phyloP scores from a whole-genome alignment of 1,140 invertebrate genomes.

The Stegodyphus mimosarum region DNA sequence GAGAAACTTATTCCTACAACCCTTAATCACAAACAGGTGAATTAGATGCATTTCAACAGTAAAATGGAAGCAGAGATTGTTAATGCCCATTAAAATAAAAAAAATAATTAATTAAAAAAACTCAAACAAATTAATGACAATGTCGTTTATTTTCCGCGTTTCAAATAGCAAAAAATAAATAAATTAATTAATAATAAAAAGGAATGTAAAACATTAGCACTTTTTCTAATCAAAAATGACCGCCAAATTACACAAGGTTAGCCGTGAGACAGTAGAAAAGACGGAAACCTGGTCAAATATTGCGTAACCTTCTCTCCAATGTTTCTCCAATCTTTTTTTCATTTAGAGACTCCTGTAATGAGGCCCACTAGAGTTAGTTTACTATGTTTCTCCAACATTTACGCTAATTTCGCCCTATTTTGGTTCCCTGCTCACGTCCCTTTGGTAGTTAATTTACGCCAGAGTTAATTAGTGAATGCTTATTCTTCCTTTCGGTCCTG shows the following conservation, averaged over 20 bases:
- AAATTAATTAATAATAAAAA: no score
- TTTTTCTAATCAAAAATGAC: background rate
- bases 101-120: no score
- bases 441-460: constrained; percentile 26
- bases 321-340: constrained; percentile 28
- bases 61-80: no score
- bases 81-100: no score
- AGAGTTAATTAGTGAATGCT: constrained; percentile 26
- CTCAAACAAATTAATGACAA: no score
- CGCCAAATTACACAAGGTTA: constrained; percentile 32
- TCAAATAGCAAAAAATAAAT: no score
- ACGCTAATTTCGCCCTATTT: constrained; percentile 1
- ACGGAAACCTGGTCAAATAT: constrained; percentile 6
- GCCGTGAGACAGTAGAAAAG: background rate
- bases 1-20: no score
- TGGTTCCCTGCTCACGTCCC: constrained; percentile 19
- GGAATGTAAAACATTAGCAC: no score
- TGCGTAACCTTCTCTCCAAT: background rate
- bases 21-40: no score
- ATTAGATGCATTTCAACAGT: no score
- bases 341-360: constrained; percentile 23
- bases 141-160: no score
- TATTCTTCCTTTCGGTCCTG: constrained; percentile 24
- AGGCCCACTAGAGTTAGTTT: constrained; percentile 5
- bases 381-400: background rate